phyloP scores from a whole-genome alignment of 2,797 vertebrate genomes.

The Xerus rutilus region DNA sequence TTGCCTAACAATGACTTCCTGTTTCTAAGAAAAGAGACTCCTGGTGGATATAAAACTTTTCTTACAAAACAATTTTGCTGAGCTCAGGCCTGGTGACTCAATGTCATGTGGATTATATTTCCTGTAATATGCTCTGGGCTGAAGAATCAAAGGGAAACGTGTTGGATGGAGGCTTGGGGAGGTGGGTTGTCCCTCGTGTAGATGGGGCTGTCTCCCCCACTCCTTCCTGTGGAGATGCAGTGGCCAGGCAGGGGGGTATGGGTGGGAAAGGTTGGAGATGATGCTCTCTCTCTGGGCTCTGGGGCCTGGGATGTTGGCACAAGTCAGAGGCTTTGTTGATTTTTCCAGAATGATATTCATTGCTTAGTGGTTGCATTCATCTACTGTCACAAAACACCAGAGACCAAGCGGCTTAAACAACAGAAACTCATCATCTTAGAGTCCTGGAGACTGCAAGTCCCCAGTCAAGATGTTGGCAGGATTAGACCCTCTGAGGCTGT shows the following conservation, averaged over 20 bases:
- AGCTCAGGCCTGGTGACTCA: constrained; percentile 45
- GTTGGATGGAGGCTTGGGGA: not conserved
- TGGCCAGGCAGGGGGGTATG: accelerated
- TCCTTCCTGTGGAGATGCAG: not conserved
- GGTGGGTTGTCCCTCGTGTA: not conserved
- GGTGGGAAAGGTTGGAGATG: not conserved
- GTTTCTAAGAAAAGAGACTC: constrained; percentile 57
- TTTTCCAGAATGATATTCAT: not conserved
- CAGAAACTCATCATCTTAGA: accelerated
- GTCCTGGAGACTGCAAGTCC: not conserved
- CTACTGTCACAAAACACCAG: accelerated
- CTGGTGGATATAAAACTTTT: not conserved
- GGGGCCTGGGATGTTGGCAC: not conserved
- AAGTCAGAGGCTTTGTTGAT: not conserved
- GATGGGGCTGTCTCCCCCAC: not conserved
- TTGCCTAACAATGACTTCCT: constrained; percentile 58
- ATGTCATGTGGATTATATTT: not conserved
- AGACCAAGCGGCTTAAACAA: accelerated
- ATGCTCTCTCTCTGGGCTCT: not conserved
- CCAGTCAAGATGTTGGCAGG: not conserved
- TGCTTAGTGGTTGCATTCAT: not conserved
- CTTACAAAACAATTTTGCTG: constrained; percentile 37
- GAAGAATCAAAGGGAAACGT: constrained; percentile 9
- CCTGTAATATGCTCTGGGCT: not conserved
- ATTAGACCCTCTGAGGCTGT: not conserved